phyloP scores from a whole-genome alignment of 2,888 invertebrate genomes.

The Osmoderma eremita region DNA sequence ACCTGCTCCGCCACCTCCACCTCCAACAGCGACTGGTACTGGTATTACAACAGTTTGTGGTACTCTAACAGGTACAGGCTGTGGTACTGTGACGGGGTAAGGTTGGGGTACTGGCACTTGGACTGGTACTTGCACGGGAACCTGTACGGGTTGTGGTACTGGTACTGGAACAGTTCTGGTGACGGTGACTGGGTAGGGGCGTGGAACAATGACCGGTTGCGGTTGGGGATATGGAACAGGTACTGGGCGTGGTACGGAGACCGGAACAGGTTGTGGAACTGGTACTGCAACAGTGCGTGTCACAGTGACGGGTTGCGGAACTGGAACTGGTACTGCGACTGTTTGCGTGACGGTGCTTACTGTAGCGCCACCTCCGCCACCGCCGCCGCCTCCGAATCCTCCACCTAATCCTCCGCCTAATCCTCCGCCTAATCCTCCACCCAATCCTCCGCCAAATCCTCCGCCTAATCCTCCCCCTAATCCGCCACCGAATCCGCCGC shows the following conservation, averaged over 20 bases:
- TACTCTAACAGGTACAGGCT: slow-evolving; percentile 62
- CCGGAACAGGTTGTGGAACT: slow-evolving; percentile 66
- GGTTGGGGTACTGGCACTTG: slow-evolving; percentile 67
- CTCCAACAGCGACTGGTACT: slow-evolving; percentile 67
- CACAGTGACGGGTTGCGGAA: slow-evolving; percentile 54
- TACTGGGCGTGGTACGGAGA: slow-evolving; percentile 61
- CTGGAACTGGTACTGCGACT: slow-evolving; percentile 59
- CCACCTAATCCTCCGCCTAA: slow-evolving; percentile 43
- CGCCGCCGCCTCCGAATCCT: slow-evolving; percentile 57
- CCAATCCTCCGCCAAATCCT: slow-evolving; percentile 46
- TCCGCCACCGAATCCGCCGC: slow-evolving; percentile 44
- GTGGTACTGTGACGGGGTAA: slow-evolving; percentile 67
- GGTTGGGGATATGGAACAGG: slow-evolving; percentile 67
- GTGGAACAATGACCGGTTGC: slow-evolving; percentile 43
- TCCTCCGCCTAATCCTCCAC: slow-evolving; percentile 41
- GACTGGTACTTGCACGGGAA: slow-evolving; percentile 64
- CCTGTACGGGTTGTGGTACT: slow-evolving; percentile 61
- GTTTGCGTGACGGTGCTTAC: slow-evolving; percentile 57
- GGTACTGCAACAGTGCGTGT: slow-evolving; percentile 65
- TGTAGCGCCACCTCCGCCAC: slow-evolving; percentile 57
- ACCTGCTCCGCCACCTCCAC: slow-evolving; percentile 56
- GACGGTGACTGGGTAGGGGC: slow-evolving; percentile 50
- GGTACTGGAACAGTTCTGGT: slow-evolving; percentile 58
- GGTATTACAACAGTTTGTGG: slow-evolving; percentile 67
- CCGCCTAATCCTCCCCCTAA: slow-evolving; percentile 44